A percentile compares a stretch with the other conserved stretches of the same genome.
Evolutionary conservation across 1,140 invertebrate species (phyloP).

Genomic region (Coelopa frigida): DNA sequence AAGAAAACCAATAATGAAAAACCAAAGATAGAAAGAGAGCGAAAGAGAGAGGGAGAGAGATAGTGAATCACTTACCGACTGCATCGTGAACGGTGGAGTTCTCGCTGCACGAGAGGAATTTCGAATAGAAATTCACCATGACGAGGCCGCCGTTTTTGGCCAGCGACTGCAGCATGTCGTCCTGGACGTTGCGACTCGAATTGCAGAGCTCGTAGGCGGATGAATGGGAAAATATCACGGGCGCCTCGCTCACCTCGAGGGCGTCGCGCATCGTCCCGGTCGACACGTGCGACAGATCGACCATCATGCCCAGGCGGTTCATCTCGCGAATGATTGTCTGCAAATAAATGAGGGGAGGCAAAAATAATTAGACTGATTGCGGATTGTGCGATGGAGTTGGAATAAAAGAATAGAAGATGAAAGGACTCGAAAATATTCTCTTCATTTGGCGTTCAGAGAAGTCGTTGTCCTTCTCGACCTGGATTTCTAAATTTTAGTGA

Average conservation of each 20-base stretch:
- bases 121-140: slow-evolving; percentile 88
- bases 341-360: slow-evolving; percentile 16
- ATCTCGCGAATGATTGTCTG: slow-evolving; percentile 76
- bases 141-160: slow-evolving; percentile 79
- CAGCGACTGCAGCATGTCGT: slow-evolving; percentile 67
- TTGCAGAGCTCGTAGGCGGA: slow-evolving; percentile 78
- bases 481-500: too few species aligned
- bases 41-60: too few species aligned
- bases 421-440: too few species aligned
- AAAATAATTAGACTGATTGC: too few species aligned
- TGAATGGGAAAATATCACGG: slow-evolving; percentile 85
- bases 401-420: too few species aligned
- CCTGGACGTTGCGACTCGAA: slow-evolving; percentile 78
- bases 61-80: slow-evolving; percentile 66
- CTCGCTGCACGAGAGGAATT: slow-evolving; percentile 77
- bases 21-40: too few species aligned
- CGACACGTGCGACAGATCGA: slow-evolving; percentile 82
- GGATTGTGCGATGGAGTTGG: too few species aligned
- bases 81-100: slow-evolving; percentile 77
- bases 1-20: too few species aligned
- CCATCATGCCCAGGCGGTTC: slow-evolving; percentile 76
- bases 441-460: too few species aligned
- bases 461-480: too few species aligned
- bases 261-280: slow-evolving; percentile 77
- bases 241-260: slow-evolving; percentile 67